Evolutionary conservation across 2,888 invertebrate species (phyloP), one percentile per base, ranked within the genome.

Genomic region (Drosophila bunnanda): DNA sequence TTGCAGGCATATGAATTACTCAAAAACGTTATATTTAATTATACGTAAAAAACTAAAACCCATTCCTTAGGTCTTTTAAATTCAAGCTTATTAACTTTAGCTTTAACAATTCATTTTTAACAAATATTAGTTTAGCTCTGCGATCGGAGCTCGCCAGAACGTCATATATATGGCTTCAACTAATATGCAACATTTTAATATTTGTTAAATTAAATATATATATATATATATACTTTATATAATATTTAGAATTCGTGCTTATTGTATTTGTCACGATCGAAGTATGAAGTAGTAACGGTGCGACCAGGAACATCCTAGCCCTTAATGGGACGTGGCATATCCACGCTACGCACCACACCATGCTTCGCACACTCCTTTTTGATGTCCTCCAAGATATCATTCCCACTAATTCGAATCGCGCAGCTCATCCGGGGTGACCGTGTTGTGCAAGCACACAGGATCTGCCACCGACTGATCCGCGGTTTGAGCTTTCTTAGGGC

Each of bases 291-390:
- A 66, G 99, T 99, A 41, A 99, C 99, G 56, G 99, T 98, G 53
- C 99, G 95, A 93, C 98, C 99, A 68, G 98, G 98, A 57, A 99
- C 98, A 92, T 98, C 98, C 2, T 98, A 98, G 48, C 98, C 98
- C 92, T 97, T 97, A 87, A 99, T 98, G 2, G 99, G 99, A 82
- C 99, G 94, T 6, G 99, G 99, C 88, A 99, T 98, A 94, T 99
- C 99, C 89, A 99, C 95, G 91, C 98, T 98, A 80, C 97, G 95
- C n/a, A 99, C 99, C 73, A 96, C 96, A 39, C 99, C 99, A 92
- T 99, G 99, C 92, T 99, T 99, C 91, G 97, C 96, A 93, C 99
- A 99, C 92, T 99, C 99, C 93, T 98, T 98, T 89, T 97, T 96
- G 89, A 99, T 99, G 92, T 99, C 99, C 91, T 99, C 99, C 66